Evolutionary conservation across 2,113 vertebrate species (phyloP), one percentile per base, ranked within the genome.

Genomic region (Rhinoptilus africanus): DNA sequence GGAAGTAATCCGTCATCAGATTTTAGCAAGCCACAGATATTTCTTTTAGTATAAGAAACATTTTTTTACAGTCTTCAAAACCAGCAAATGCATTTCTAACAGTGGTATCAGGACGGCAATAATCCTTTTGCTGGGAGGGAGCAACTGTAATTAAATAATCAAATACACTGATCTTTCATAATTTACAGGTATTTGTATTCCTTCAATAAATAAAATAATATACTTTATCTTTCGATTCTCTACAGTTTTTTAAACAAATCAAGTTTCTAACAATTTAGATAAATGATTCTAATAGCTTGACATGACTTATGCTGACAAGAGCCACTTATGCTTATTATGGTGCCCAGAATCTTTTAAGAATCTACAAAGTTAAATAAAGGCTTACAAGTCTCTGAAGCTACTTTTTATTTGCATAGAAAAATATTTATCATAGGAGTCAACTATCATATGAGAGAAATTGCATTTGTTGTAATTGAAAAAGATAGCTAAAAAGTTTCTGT

Each of bases 351-450:
- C 14, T 93, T 94, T 92, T 95, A 90, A 88, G 84, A 96, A 79
- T 76, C 59, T 95, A 87, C 63, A 71, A 92, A 93, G 64, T 94
- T 96, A 95, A 94, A 91, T 93, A 96, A 96, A 97, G 87, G 94
- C 73, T 94, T 94, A 95, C 80, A 85, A 91, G 94, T 96, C 71
- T 94, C 64, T 97, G 88, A 96, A 93, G 93, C 95, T 97, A 95
- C 72, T 87, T 96, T 96, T 92, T 97, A 95, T 98, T 97, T 97
- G 97, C 96, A 97, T 98, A 98, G 97, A 98, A 98, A 98, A 98
- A 97, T 98, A 98, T 94, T 97, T 95, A 96, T 96, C 82, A 81
- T 85, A 96, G 92, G 97, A 97, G 95, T 98, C 88, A 96, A 93
- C 90, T 96, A 96, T 94, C 75, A 95, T 96, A 96, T 95, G 96